Base-by-base conservation (phyloP, 1,140 invertebrate genomes). In the Pomacea maculata region DNA sequence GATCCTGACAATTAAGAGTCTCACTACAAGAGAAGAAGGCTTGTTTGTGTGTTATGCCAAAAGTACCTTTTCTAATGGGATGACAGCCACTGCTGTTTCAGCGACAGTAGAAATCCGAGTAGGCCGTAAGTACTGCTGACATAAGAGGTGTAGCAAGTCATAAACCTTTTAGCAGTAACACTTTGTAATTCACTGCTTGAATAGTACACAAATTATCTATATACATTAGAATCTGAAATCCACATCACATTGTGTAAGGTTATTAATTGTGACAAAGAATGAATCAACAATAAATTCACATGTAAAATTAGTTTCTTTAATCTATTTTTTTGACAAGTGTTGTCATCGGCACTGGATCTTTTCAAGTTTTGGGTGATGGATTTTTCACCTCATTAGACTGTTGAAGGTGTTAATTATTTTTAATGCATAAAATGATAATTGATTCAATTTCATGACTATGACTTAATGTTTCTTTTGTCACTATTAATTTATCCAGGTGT, bases 1-100 rank as follows among this genome's bases (percentile, higher is more conserved):
- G 8, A 2, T n/a, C 7, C 54, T 75, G 73, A 75, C 52, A 1
- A 75, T 75, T n/a, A n/a, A n/a, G n/a, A n/a, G n/a, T n/a, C 73
- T 75, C n/a, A 15, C 8, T 21, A 3, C 15, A 5, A 10, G 19
- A 11, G 29, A 75, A 57, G 73, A 75, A 21, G 73, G 73, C 1
- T 55, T 75, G 21, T 75, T 29, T 25, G 25, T 25, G 21, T 75
- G 73, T 21, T 57, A 25, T 15, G 73, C 73, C 19, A 57, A 14
- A 34, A 75, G 61, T 17, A 75, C 73, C 52, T 75, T 75, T 25
- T 15, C 73, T 29, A 75, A 75, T 57, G 73, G 73, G 14, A 54
- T 75, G 73, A 29, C 73, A 1, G 52, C 54, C 14, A 34, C 61
- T 10, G 73, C 73, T 25, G 21, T 75, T 57, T 75, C 73, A 9